Percentiles rank a stretch among this genome's conserved stretches.
These are phyloP conservation scores for Ceyx margarethae DNA, from an alignment of 2,113 vertebrate genomes.

Conservation along the genomic window DNA sequence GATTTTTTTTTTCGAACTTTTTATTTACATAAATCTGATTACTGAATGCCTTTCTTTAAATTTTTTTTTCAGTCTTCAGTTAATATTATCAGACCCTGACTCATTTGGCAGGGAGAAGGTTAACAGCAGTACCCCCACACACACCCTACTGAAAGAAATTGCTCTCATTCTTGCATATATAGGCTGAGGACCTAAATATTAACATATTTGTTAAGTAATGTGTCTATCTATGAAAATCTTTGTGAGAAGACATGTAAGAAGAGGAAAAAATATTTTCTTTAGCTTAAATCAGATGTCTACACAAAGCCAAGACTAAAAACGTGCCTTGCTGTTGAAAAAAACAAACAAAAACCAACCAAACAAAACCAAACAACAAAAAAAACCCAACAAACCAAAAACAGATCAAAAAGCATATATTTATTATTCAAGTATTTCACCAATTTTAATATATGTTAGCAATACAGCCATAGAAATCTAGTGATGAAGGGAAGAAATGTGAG, in stretches of 20 bases:
- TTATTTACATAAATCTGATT: neutral
- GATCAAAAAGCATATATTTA: neutral
- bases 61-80: neutral
- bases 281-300: neutral
- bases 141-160: neutral
- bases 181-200: neutral
- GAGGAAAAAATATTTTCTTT: neutral
- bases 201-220: neutral
- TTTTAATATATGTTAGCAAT: neutral
- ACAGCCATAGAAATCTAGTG: neutral
- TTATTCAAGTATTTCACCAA: neutral
- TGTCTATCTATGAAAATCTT: neutral
- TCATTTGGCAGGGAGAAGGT: neutral
- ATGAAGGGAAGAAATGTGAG: neutral
- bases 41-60: neutral
- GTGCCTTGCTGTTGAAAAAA: neutral
- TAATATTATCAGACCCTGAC: neutral
- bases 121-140: neutral
- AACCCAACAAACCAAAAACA: neutral
- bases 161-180: neutral
- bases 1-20: neutral
- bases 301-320: neutral
- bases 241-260: neutral
- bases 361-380: no score
- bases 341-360: no score